These are phyloP conservation scores for Platerodrilus igneus DNA, from an alignment of 2,888 invertebrate genomes.

Conservation along the genomic window DNA sequence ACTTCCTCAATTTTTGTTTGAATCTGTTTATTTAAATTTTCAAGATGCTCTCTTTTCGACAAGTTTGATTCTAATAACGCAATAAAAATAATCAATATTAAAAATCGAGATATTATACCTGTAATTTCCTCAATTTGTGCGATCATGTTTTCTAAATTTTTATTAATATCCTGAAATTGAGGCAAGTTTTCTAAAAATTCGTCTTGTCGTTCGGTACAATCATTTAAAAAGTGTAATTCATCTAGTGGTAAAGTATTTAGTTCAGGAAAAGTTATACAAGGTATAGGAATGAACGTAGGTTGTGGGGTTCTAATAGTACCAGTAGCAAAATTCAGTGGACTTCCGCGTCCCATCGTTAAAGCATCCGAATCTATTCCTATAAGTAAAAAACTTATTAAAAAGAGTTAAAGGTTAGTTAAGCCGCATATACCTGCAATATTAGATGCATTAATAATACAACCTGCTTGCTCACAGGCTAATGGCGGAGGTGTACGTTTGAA, in stretches of 20 bases:
- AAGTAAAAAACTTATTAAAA: background rate
- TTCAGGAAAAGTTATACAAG: slow-evolving; percentile 50
- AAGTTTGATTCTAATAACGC: slow-evolving; percentile 67
- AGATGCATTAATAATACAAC: slow-evolving; percentile 30
- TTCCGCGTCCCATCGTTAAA: slow-evolving; percentile 36
- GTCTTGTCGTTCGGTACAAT: slow-evolving; percentile 67
- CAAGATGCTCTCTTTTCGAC: slow-evolving; percentile 57
- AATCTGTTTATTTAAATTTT: slow-evolving; percentile 56
- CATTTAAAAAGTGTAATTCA: slow-evolving; percentile 65
- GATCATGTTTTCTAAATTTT: slow-evolving; percentile 67
- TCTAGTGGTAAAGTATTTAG: slow-evolving; percentile 53
- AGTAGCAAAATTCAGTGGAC: no score
- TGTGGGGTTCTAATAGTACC: no score
- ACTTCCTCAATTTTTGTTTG: slow-evolving; percentile 63
- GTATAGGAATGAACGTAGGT: no score
- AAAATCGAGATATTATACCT: slow-evolving; percentile 47
- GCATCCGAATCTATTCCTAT: slow-evolving; percentile 35
- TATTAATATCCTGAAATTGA: slow-evolving; percentile 62
- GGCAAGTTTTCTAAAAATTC: slow-evolving; percentile 69
- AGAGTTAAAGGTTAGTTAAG: no score
- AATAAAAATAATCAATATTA: no score
- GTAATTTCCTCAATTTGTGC: slow-evolving; percentile 65
- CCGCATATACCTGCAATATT: no score
- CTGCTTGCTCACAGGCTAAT: slow-evolving; percentile 34
- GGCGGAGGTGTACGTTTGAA: slow-evolving; percentile 63